phyloP scores from a whole-genome alignment of 1,140 invertebrate genomes.

The Babylonia areolata region DNA sequence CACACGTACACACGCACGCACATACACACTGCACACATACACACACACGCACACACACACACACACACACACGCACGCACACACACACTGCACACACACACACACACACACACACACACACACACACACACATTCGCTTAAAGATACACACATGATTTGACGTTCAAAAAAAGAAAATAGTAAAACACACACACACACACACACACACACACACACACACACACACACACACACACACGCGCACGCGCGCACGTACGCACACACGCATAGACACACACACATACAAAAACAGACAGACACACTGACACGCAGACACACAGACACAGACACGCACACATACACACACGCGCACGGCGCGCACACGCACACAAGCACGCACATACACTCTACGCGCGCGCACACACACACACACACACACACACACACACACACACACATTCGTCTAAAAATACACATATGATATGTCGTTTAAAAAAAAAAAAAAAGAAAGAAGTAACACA shows the following conservation, averaged over 20 bases:
- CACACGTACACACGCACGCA: background rate
- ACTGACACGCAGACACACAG: too few species aligned
- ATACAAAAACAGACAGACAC: too few species aligned
- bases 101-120: background rate
- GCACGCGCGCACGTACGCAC: too few species aligned
- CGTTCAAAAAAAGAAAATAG: background rate
- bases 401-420: too few species aligned
- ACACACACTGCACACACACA: background rate
- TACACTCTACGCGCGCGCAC: too few species aligned
- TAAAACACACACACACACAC: background rate
- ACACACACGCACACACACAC: background rate
- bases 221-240: too few species aligned
- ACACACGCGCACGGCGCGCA: too few species aligned
- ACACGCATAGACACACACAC: too few species aligned
- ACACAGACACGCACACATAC: too few species aligned
- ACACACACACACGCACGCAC: background rate
- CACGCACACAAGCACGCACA: too few species aligned
- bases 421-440: too few species aligned
- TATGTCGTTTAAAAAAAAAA: background rate
- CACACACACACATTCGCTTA: background rate
- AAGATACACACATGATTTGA: background rate
- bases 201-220: background rate
- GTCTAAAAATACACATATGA: too few species aligned
- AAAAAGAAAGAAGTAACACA: background rate
- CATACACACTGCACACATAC: background rate